Evolutionary conservation across 2,113 vertebrate species (phyloP).

Genomic region (Myrmecobius fasciatus): DNA sequence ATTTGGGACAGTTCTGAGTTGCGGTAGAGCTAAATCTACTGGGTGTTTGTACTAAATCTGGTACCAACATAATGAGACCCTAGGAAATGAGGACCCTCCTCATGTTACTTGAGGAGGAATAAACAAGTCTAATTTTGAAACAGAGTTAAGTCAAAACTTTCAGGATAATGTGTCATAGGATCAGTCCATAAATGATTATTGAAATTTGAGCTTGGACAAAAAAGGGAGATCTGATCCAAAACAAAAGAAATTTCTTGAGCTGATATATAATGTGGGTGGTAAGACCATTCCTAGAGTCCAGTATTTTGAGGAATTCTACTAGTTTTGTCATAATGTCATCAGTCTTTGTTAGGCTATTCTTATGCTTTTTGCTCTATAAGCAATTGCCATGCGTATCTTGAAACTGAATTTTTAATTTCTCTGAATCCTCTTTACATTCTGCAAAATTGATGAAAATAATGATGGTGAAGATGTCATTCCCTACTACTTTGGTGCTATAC

Average conservation of each 20-base stretch:
- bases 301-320: too few relatives aligned
- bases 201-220: not conserved
- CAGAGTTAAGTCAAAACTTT: not conserved
- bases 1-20: not conserved
- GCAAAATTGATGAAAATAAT: not conserved
- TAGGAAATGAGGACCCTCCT: not conserved
- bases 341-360: not conserved
- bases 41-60: not conserved
- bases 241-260: not conserved
- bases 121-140: not conserved
- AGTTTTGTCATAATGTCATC: not conserved
- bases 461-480: not conserved
- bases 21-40: not conserved
- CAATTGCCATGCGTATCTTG: not conserved
- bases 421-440: not conserved
- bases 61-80: not conserved
- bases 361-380: not conserved
- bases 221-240: not conserved
- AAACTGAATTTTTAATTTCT: not conserved
- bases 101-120: not conserved
- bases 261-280: too few relatives aligned
- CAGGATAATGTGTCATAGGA: not conserved
- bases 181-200: not conserved
- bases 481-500: not conserved
- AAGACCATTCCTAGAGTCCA: not conserved